Conservation (phyloP, 2,888 invertebrate species). For the Zhuqinia jingwanae region DNA sequence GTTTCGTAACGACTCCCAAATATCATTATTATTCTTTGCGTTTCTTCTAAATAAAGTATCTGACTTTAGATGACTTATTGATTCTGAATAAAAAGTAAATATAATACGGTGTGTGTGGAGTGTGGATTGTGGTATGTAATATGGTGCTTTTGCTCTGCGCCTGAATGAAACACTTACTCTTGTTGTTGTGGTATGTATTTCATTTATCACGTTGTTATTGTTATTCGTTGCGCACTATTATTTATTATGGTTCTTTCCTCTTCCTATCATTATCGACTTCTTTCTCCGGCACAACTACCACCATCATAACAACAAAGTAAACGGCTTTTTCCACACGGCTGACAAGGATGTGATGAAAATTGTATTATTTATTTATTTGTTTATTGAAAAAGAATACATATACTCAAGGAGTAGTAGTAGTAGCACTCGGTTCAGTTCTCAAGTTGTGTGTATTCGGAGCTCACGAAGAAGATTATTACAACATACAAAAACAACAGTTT, state of each 20-base stretch:
- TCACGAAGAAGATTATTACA: too few relatives aligned
- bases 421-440: too few relatives aligned
- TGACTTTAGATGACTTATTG: too few relatives aligned
- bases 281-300: constrained; percentile 17
- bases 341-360: constrained; percentile 16
- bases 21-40: too few relatives aligned
- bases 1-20: too few relatives aligned
- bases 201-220: neutral
- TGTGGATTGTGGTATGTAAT: too few relatives aligned
- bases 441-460: too few relatives aligned
- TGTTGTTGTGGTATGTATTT: neutral
- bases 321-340: neutral
- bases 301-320: constrained; percentile 23
- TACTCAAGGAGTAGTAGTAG: too few relatives aligned
- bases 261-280: constrained; percentile 23
- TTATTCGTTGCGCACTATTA: neutral
- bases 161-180: neutral
- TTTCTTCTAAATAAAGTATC: too few relatives aligned
- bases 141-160: neutral
- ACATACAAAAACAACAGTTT: too few relatives aligned
- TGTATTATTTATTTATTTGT: constrained; percentile 32
- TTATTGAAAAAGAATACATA: constrained; percentile 18
- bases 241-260: neutral
- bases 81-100: too few relatives aligned
- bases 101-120: too few relatives aligned